phyloP scores from a whole-genome alignment of 2,797 vertebrate genomes.

The Eulemur coronatus region DNA sequence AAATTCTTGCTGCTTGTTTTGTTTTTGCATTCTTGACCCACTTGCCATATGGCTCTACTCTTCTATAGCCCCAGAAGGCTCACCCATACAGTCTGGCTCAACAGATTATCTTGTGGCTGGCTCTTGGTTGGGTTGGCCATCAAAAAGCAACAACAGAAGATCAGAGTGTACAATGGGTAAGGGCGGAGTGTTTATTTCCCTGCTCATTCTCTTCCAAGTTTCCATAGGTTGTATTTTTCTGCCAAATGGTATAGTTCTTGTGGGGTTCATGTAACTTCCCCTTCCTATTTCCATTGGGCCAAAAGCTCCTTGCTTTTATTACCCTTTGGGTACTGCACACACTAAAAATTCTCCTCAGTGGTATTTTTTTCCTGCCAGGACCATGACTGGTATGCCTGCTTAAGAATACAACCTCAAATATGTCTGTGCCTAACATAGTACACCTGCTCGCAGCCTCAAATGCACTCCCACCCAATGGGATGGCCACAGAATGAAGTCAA shows the following conservation, averaged over 20 bases:
- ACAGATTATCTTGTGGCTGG: not conserved
- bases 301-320: not conserved
- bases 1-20: not conserved
- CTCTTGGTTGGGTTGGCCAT: not conserved
- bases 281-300: not conserved
- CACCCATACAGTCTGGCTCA: accelerated
- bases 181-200: not conserved
- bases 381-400: not conserved
- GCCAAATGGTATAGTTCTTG: not conserved
- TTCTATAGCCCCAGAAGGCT: not conserved
- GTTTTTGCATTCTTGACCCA: not conserved
- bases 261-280: not conserved
- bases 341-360: not conserved
- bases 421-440: not conserved
- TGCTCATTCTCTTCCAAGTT: not conserved
- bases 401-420: not conserved
- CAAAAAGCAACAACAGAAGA: not conserved
- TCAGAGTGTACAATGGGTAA: not conserved
- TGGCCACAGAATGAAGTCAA: not conserved
- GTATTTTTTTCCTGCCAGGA: not conserved
- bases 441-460: not conserved
- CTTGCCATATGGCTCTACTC: not conserved
- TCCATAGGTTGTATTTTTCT: not conserved
- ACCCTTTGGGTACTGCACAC: not conserved
- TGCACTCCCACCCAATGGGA: accelerated